Evolutionary conservation across 2,113 vertebrate species (phyloP), one percentile per base, ranked within the genome.

Genomic region (Delphinus delphis): DNA sequence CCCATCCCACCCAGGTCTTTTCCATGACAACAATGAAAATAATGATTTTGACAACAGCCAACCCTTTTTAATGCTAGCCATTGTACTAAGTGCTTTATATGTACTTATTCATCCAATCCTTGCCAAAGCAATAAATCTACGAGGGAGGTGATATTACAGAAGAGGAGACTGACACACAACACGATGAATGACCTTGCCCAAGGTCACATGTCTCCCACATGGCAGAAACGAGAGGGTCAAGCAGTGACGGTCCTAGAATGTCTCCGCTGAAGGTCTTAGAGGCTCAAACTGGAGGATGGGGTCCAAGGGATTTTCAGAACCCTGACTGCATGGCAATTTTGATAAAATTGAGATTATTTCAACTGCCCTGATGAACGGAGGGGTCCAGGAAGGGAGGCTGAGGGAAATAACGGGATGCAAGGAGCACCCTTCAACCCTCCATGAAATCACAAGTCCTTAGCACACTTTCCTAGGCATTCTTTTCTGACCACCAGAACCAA

Each of bases 31-130:
- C 17, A 77, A 28, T 1, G 5, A 74, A 53, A 47, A 23, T 21
- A 28, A 33, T 28, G 14, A n/a, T 31, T 81, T 14, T 58, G 62
- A 38, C 21, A 7, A 10, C 0, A 17, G 26, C 23, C 87, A 5
- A 6, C 3, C 6, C 15, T 36, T 31, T 36, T 8, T 1, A 88
- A 21, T 3, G 15, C 58, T 18, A 28, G 25, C 62, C 11, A 3
- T 4, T 2, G 6, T 7, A 2, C n/a, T 8, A 1, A 53, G 9
- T 10, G 25, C 7, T 28, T 38, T 33, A 0, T 1, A 1, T 0
- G 2, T 3, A 1, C 15, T 67, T 13, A 25, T 3, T n/a, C 20
- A 31, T 25, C 15, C 1, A 23, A 1, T 74, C n/a, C 13, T n/a
- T 9, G 8, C 14, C 31, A 14, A 33, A 73, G 73, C 10, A 5